phyloP scores from a whole-genome alignment of 2,888 invertebrate species.

The Chydorus sphaericus region DNA sequence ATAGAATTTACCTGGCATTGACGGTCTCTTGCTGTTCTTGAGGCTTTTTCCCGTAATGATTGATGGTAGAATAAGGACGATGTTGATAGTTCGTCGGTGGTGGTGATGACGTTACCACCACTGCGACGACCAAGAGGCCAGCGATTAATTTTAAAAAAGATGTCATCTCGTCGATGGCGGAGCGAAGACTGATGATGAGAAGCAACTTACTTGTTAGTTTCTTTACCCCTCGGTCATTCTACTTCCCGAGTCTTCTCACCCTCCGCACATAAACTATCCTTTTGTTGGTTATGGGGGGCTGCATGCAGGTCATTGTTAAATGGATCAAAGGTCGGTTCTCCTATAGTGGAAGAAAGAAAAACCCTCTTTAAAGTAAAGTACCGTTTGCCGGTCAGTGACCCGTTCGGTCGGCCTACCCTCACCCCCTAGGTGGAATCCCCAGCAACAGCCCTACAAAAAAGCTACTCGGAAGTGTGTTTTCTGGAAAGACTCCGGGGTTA shows the following conservation, averaged over 20 bases:
- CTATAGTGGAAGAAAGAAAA: background rate
- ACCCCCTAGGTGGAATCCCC: too few relatives aligned
- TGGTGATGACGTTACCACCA: background rate
- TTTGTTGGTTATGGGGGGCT: background rate
- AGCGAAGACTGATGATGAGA: too few relatives aligned
- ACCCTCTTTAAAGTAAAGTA: background rate
- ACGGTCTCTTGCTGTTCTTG: background rate
- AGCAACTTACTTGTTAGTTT: too few relatives aligned
- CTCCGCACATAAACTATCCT: background rate
- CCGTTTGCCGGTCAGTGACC: background rate
- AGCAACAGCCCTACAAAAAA: too few relatives aligned
- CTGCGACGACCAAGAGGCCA: background rate
- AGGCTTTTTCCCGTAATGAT: conserved; percentile 2
- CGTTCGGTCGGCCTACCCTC: background rate
- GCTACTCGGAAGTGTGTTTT: too few relatives aligned
- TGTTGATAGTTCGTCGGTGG: background rate
- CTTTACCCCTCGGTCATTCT: background rate
- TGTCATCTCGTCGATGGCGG: background rate
- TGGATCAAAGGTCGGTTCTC: conserved; percentile 6
- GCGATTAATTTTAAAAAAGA: background rate
- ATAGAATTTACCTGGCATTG: background rate
- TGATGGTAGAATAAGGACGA: background rate
- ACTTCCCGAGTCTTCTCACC: background rate
- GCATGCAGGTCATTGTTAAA: background rate
- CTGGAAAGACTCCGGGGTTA: too few relatives aligned